phyloP scores from a whole-genome alignment of 2,113 vertebrate genomes.

The Guaruba guarouba region DNA sequence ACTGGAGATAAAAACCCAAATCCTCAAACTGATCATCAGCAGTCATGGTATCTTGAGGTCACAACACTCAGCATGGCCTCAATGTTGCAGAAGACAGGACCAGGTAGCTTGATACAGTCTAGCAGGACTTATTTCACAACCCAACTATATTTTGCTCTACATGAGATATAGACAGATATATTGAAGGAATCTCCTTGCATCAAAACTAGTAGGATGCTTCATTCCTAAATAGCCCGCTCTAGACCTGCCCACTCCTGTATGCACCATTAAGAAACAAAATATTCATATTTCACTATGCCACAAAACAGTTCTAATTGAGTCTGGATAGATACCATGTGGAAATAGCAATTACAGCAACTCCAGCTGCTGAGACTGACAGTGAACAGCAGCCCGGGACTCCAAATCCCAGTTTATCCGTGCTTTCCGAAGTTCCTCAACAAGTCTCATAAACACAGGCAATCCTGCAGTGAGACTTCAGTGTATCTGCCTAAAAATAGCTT shows the following conservation, averaged over 20 bases:
- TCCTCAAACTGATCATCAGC: accelerated
- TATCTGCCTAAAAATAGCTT: not conserved
- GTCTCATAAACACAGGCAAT: not conserved
- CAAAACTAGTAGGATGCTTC: not conserved
- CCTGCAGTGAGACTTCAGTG: not conserved
- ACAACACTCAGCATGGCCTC: not conserved
- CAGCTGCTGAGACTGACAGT: not conserved
- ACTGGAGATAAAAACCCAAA: not conserved
- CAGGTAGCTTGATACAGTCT: not conserved
- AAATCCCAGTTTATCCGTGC: not conserved
- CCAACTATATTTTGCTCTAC: not conserved
- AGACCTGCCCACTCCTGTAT: not conserved
- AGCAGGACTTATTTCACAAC: not conserved
- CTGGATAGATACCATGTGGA: not conserved
- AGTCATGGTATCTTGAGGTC: accelerated
- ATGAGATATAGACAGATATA: accelerated
- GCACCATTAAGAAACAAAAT: not conserved
- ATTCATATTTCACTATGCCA: not conserved
- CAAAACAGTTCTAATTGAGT: not conserved
- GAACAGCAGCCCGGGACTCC: not conserved
- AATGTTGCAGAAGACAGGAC: not conserved
- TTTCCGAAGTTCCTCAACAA: not conserved
- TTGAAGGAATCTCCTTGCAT: not conserved
- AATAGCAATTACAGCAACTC: not conserved
- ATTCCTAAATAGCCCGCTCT: not conserved